Evolutionary conservation across 2,113 vertebrate species (phyloP).

Genomic region (Phalacrocorax carbo): DNA sequence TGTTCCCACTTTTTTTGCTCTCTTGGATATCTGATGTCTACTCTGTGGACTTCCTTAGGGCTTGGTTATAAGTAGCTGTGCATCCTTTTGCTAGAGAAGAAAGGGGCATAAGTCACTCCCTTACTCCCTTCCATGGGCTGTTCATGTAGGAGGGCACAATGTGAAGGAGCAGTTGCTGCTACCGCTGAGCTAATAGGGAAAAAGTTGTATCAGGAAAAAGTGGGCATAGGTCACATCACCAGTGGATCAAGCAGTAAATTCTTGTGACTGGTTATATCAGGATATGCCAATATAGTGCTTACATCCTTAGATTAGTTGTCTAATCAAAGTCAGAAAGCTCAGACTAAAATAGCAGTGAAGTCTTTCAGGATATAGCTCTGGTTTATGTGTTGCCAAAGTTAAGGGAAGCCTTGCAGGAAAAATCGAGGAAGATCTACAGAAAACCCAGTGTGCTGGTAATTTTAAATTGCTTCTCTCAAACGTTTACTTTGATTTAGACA

Average conservation of each 20-base stretch:
- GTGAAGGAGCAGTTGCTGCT: not conserved
- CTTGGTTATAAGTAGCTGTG: not conserved
- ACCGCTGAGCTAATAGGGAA: not conserved
- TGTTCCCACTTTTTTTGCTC: not conserved
- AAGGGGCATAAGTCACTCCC: not conserved
- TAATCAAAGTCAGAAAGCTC: not conserved
- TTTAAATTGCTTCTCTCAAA: not conserved
- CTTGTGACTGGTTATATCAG: not conserved
- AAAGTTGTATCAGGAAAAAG: not conserved
- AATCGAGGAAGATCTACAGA: not conserved
- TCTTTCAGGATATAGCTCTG: not conserved
- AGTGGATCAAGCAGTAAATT: not conserved
- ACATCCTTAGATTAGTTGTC: not conserved
- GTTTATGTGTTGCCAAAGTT: not conserved
- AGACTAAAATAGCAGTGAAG: not conserved
- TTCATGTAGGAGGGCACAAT: not conserved
- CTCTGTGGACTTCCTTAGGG: not conserved
- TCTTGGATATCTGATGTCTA: not conserved
- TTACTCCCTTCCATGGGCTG: not conserved
- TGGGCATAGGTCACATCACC: not conserved
- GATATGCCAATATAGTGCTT: not conserved
- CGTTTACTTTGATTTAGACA: not conserved
- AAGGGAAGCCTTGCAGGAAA: not conserved
- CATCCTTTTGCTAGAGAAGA: not conserved
- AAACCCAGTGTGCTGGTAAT: not conserved